Evolutionary conservation across 2,113 vertebrate species (phyloP).

Genomic region (Forbesichthys papilliferus): DNA sequence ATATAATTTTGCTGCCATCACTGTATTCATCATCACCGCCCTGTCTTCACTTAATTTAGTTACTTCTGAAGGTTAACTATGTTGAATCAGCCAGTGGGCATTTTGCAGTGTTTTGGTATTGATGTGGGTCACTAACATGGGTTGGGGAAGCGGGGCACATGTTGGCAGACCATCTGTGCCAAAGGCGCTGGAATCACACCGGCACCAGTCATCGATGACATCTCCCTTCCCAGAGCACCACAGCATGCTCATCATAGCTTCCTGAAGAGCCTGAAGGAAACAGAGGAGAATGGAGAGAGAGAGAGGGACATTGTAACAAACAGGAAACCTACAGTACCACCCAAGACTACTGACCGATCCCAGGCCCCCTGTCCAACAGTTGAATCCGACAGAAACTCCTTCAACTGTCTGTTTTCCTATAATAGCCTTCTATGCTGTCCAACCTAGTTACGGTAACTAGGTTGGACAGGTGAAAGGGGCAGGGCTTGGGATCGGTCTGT

Average conservation of each 20-base stretch:
- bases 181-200: conserved; percentile 94
- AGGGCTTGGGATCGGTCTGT: too few species aligned
- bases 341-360: not conserved
- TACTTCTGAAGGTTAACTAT: too few species aligned
- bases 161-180: conserved; percentile 91
- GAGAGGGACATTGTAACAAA: not conserved
- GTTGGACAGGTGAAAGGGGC: too few species aligned
- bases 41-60: too few species aligned
- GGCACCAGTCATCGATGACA: conserved; percentile 98
- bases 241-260: conserved; percentile 97
- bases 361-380: too few species aligned
- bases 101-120: not conserved
- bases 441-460: too few species aligned
- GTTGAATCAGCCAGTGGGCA: too few species aligned
- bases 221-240: conserved; percentile 97
- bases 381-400: too few species aligned
- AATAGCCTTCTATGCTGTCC: too few species aligned
- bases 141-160: conserved; percentile 92
- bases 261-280: conserved; percentile 85
- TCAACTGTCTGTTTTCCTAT: too few species aligned
- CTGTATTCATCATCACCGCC: too few species aligned
- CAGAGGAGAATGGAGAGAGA: conserved; percentile 22
- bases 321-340: not conserved
- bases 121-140: conserved; percentile 76
- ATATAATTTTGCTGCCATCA: too few species aligned